A percentile compares a stretch with the other conserved stretches of the same genome.
Conservation (phyloP, 2,888 invertebrate species). For the Brenthis hecate region DNA sequence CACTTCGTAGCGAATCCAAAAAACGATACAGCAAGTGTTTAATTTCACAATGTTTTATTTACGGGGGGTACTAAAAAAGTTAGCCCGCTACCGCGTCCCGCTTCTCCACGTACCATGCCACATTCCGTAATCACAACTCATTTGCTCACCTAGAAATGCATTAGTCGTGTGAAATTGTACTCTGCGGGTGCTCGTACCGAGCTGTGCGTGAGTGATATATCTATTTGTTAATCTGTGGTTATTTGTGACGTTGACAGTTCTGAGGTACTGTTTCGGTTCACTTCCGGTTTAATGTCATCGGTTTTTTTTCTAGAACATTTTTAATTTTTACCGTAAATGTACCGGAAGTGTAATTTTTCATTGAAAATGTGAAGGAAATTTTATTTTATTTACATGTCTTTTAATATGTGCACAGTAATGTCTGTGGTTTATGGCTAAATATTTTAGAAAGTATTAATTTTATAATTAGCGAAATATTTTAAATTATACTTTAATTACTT, state of each 20-base stretch:
- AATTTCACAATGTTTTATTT: not conserved
- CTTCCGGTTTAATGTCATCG: constrained; percentile 6
- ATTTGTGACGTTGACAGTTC: constrained; percentile 37
- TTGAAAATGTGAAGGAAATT: no score
- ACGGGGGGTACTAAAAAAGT: constrained; percentile 16
- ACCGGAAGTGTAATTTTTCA: no score
- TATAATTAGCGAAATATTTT: not conserved
- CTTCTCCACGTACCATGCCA: constrained; percentile 50
- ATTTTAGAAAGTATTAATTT: not conserved
- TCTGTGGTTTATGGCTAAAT: not conserved
- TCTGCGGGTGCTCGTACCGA: constrained; percentile 68
- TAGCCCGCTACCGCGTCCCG: constrained; percentile 44
- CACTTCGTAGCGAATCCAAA: no score
- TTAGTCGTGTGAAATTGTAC: constrained; percentile 70
- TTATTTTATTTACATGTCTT: no score
- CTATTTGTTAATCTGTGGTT: constrained; percentile 41
- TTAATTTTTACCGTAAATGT: not conserved
- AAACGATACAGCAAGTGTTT: no score
- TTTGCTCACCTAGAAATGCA: constrained; percentile 61
- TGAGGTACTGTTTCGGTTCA: constrained; percentile 14
- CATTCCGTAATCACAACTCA: constrained; percentile 52
- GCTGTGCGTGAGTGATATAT: constrained; percentile 57
- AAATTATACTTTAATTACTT: not conserved
- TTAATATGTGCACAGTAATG: no score
- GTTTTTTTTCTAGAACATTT: not conserved